phyloP scores from a whole-genome alignment of 2,888 invertebrate genomes.

The Melitaea athalia region DNA sequence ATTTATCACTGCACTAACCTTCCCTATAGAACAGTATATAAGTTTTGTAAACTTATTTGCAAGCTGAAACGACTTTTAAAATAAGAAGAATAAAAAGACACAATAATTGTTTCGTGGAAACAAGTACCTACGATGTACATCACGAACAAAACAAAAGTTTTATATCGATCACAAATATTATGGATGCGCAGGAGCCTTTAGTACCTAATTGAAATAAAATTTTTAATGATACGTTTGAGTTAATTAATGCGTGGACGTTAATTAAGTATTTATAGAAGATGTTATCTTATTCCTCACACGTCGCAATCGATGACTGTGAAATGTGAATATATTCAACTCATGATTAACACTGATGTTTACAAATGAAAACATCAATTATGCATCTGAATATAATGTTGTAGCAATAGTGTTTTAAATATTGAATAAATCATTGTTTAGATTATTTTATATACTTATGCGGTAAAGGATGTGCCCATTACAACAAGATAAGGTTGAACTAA shows the following conservation, averaged over 20 bases:
- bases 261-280: constrained; percentile 25
- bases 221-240: constrained; percentile 12
- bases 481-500: constrained; percentile 13
- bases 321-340: constrained; percentile 18
- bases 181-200: constrained; percentile 1
- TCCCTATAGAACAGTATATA: constrained; percentile 32
- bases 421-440: neutral
- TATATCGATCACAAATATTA: constrained; percentile 9
- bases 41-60: constrained; percentile 15
- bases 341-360: constrained; percentile 13
- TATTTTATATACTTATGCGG: neutral
- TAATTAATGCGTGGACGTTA: constrained; percentile 26
- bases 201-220: constrained; percentile 18
- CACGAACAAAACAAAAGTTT: neutral
- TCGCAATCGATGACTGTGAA: constrained; percentile 15
- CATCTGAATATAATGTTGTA: constrained; percentile 5
- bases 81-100: neutral
- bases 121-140: neutral
- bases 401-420: neutral
- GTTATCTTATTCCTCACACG: constrained; percentile 23
- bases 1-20: constrained; percentile 43
- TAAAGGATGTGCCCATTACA: constrained; percentile 2
- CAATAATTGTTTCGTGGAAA: neutral
- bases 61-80: constrained; percentile 13
- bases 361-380: constrained; percentile 4